Evolutionary conservation across 2,797 vertebrate species (phyloP), one percentile per base, ranked within the genome.

Genomic region (Thunnus albacares): DNA sequence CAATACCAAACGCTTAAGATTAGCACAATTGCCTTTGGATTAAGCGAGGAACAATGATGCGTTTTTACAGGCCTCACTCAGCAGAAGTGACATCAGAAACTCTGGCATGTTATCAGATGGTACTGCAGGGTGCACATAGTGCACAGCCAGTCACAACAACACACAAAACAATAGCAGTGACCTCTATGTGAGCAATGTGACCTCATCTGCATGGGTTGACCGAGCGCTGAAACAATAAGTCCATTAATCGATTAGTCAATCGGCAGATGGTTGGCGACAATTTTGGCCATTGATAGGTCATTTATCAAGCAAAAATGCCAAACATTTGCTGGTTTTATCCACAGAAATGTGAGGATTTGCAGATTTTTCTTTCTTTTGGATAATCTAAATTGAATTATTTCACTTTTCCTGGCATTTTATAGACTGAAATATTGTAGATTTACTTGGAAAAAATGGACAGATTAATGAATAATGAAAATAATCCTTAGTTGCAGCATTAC

Each of bases 1-100:
- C 70, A 11, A 22, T 7, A 66, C 47, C 61, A 28, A 70, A 49
- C 8, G 26, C 28, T 71, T 15, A 17, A 76, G 77, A 83, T 81
- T 60, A 81, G 74, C 6, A 83, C 82, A 83, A 82, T 47, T 76
- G 77, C 68, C 58, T 80, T 67, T 75, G 66, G 81, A 86, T 85
- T 74, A 60, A 73, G 62, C 13, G 15, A 62, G 26, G 77, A 77
- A 90, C 80, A 82, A 90, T 76, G 61, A 66, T 14, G 80, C 58
- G 73, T 58, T 35, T 86, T 86, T 68, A 76, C 30, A 3, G 66
- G 75, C 53, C 49, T 71, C 60, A 53, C 52, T 53, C 24, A 26
- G 81, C 81, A 60, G 59, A 22, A 62, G 65, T 77, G 85, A 74
- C 58, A 79, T 77, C 53, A 80, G 66, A 61, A 43, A 66, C 69